A percentile compares a stretch with the other conserved stretches of the same genome.
These are phyloP conservation scores for Oryctolagus cuniculus DNA, from an alignment of 2,113 vertebrate genomes.

Conservation along the genomic window mOryCun1.1 NC_091438.1:104403001-104403500, in stretches of 20 bases:
- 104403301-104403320: not conserved
- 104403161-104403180: not conserved
- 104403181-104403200: slow-evolving; percentile 50
- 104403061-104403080: slow-evolving; percentile 12
- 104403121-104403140: not conserved
- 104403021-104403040: not conserved
- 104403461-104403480: not conserved
- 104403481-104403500: not conserved
- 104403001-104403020: not conserved
- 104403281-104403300: slow-evolving; percentile 32
- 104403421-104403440: not conserved
- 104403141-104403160: slow-evolving; percentile 15
- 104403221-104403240: not conserved
- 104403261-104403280: slow-evolving; percentile 9
- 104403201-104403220: slow-evolving; percentile 23
- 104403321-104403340: not conserved
- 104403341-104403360: not conserved
- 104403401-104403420: slow-evolving; percentile 28
- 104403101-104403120: not conserved
- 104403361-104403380: not conserved
- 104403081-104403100: slow-evolving; percentile 37
- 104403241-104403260: not conserved
- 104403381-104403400: not conserved
- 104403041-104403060: not conserved
- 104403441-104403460: not conserved